These are phyloP conservation scores for Leuciscus idus DNA, from an alignment of 2,113 vertebrate species.

Conservation along the genomic window DNA sequence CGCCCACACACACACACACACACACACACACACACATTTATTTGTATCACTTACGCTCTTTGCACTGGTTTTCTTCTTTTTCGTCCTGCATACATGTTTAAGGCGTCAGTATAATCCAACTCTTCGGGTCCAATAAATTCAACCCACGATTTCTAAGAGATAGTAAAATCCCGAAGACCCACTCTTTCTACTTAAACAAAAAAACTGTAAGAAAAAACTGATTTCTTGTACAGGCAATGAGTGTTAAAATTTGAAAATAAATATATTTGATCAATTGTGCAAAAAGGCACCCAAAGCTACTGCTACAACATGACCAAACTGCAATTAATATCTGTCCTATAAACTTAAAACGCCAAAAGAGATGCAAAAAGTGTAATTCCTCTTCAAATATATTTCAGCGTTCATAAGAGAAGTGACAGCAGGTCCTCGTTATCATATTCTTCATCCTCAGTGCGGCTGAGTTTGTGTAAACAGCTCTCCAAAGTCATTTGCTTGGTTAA, in stretches of 20 bases:
- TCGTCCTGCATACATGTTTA: conserved; percentile 62
- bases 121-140: neutral
- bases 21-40: neutral
- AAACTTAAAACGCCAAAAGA: neutral
- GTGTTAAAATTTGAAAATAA: neutral
- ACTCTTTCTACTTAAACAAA: neutral
- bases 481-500: neutral
- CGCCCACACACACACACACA: neutral
- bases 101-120: conserved; percentile 3
- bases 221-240: neutral
- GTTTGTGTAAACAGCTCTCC: neutral
- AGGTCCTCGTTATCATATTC: conserved; percentile 11
- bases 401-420: conserved; percentile 15
- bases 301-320: neutral
- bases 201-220: neutral
- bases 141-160: neutral
- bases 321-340: neutral
- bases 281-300: neutral
- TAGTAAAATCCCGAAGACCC: too few relatives aligned
- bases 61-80: conserved; percentile 62
- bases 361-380: neutral
- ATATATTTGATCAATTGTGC: neutral
- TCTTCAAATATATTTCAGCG: neutral
- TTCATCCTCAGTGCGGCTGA: neutral
- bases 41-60: conserved; percentile 56